Conservation (phyloP, 2,888 invertebrate genomes). For the Lasioglossum calceatum region DNA sequence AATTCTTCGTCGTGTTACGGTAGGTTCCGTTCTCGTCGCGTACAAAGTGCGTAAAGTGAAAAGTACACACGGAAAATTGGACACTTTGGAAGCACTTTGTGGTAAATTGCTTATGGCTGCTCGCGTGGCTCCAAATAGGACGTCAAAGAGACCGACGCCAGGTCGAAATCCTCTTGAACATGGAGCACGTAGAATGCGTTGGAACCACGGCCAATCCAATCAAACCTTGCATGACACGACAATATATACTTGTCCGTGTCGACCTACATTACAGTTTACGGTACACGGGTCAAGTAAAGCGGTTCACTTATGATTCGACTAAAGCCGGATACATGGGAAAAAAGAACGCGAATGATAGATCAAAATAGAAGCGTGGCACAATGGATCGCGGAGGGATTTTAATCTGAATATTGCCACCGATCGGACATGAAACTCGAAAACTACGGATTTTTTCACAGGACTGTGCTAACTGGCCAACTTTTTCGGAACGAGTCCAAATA, state of each 20-base stretch:
- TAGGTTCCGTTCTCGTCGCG: neutral
- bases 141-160: slow-evolving; percentile 51
- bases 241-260: slow-evolving; percentile 37
- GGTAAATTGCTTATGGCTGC: slow-evolving; percentile 49
- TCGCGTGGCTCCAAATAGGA: slow-evolving; percentile 40
- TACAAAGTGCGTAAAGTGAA: slow-evolving; percentile 1
- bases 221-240: slow-evolving; percentile 48
- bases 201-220: slow-evolving; percentile 50
- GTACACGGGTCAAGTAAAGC: neutral
- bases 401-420: neutral
- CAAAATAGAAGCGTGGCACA: neutral
- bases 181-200: slow-evolving; percentile 41
- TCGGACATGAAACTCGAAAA: neutral
- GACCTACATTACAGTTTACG: slow-evolving; percentile 25
- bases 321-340: neutral
- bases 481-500: neutral
- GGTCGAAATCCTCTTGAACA: slow-evolving; percentile 40
- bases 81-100: slow-evolving; percentile 39
- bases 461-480: neutral
- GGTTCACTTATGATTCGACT: neutral
- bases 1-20: neutral
- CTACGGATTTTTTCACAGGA: too few relatives aligned
- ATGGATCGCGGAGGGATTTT: neutral
- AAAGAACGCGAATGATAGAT: neutral
- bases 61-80: slow-evolving; percentile 18